phyloP scores from a whole-genome alignment of 2,888 invertebrate genomes.

The Hypena proboscidalis region DNA sequence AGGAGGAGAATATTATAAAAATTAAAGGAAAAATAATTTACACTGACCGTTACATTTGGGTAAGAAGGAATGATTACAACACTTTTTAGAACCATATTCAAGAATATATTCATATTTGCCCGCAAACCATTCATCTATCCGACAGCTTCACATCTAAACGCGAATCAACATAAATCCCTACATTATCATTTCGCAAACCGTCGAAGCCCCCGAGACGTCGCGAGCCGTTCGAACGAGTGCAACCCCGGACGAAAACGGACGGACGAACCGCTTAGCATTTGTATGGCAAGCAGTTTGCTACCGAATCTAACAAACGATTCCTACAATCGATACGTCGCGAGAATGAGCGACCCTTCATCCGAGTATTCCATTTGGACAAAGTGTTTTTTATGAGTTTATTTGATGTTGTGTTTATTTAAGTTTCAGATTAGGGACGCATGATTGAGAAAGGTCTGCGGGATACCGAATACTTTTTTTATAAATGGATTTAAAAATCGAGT shows the following conservation, averaged over 20 bases:
- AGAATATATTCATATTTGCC: not conserved
- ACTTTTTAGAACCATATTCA: not conserved
- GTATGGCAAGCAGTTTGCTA: slow-evolving; percentile 51
- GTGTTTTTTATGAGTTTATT: slow-evolving; percentile 44
- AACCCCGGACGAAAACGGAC: slow-evolving; percentile 30
- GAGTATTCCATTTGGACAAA: slow-evolving; percentile 45
- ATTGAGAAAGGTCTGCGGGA: slow-evolving; percentile 2
- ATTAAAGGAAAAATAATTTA: no score
- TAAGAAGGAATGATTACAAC: no score
- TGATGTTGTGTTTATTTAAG: slow-evolving; percentile 36
- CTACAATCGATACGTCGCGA: slow-evolving; percentile 36
- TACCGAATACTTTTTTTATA: slow-evolving; percentile 23
- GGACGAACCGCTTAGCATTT: slow-evolving; percentile 49
- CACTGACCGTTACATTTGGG: no score
- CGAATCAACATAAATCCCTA: slow-evolving; percentile 51
- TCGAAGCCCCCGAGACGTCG: slow-evolving; percentile 42
- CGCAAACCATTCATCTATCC: slow-evolving; percentile 11
- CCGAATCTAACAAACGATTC: slow-evolving; percentile 47
- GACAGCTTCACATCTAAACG: slow-evolving; percentile 26
- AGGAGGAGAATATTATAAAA: no score
- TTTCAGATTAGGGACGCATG: slow-evolving; percentile 8
- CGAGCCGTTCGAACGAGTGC: slow-evolving; percentile 19
- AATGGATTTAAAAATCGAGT: slow-evolving; percentile 9
- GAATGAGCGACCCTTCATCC: slow-evolving; percentile 39
- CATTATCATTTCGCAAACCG: slow-evolving; percentile 36